Conservation (phyloP, 2,797 vertebrate species). For the Oryzias dopingdopingensis region DNA sequence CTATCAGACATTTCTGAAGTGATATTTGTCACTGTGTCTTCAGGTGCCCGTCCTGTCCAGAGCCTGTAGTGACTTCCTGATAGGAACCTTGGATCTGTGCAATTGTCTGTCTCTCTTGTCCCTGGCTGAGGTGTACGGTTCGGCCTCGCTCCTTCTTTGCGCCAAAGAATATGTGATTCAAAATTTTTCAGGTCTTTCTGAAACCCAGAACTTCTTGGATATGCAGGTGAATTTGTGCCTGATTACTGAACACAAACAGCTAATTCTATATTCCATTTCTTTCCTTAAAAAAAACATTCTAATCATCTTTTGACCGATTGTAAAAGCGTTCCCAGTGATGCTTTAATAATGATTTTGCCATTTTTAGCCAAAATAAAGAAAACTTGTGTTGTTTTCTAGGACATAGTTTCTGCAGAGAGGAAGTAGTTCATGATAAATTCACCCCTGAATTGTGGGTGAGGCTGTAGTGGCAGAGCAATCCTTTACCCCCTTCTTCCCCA, state of each 20-base stretch:
- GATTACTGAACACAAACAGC: not conserved
- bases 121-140: constrained; percentile 91
- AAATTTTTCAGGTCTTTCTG: constrained; percentile 84
- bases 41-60: constrained; percentile 86
- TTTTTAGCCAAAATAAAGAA: too few species aligned
- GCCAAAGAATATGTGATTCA: constrained; percentile 84
- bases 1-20: not conserved
- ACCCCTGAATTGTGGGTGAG: too few species aligned
- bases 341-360: too few species aligned
- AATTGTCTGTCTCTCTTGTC: constrained; percentile 90
- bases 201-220: constrained; percentile 88
- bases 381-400: too few species aligned
- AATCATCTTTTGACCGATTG: too few species aligned
- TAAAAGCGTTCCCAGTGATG: too few species aligned
- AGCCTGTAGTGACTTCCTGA: constrained; percentile 94
- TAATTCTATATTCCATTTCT: not conserved
- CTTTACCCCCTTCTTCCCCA: too few species aligned
- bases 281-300: not conserved
- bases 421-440: too few species aligned
- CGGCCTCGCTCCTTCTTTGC: constrained; percentile 78
- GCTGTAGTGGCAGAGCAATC: too few species aligned
- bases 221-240: constrained; percentile 71
- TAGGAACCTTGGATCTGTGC: constrained; percentile 85
- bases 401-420: too few species aligned
- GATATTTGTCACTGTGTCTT: constrained; percentile 63